These are phyloP conservation scores for Kuschelorhynchus macadamiae DNA, from an alignment of 2,888 invertebrate genomes.

Conservation along the genomic window DNA sequence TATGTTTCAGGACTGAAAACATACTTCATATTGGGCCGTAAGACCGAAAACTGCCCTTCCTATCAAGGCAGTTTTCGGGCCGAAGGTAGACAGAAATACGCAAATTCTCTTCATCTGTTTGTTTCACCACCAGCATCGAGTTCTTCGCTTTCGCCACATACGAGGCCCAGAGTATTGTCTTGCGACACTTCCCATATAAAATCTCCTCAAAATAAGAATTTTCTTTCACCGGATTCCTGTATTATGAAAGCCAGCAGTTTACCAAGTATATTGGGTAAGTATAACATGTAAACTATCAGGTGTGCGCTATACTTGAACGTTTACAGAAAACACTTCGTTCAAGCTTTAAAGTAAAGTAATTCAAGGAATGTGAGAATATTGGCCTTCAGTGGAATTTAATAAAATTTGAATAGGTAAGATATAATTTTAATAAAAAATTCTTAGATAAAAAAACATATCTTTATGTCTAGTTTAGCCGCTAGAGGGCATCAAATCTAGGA, in stretches of 20 bases:
- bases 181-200: conserved; percentile 64
- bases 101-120: conserved; percentile 72
- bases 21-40: conserved; percentile 86
- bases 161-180: conserved; percentile 65
- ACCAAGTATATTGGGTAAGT: conserved; percentile 78
- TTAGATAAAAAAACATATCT: too few relatives aligned
- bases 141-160: conserved; percentile 64
- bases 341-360: too few relatives aligned
- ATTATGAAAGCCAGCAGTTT: conserved; percentile 82
- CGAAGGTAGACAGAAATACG: conserved; percentile 65
- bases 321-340: too few relatives aligned
- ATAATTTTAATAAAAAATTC: too few relatives aligned
- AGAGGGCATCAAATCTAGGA: too few relatives aligned
- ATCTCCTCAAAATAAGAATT: conserved; percentile 69
- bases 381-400: too few relatives aligned
- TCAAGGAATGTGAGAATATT: too few relatives aligned
- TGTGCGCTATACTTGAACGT: too few relatives aligned
- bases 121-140: conserved; percentile 73
- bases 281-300: not conserved
- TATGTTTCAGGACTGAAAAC: conserved; percentile 81
- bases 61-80: conserved; percentile 65
- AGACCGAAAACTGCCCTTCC: conserved; percentile 70
- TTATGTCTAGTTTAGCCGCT: too few relatives aligned
- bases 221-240: conserved; percentile 74
- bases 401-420: too few relatives aligned